Evolutionary conservation across 2,113 vertebrate species (phyloP), one percentile per base, ranked within the genome.

Genomic region (western clawed frog (Xenopus tropicalis)): DNA sequence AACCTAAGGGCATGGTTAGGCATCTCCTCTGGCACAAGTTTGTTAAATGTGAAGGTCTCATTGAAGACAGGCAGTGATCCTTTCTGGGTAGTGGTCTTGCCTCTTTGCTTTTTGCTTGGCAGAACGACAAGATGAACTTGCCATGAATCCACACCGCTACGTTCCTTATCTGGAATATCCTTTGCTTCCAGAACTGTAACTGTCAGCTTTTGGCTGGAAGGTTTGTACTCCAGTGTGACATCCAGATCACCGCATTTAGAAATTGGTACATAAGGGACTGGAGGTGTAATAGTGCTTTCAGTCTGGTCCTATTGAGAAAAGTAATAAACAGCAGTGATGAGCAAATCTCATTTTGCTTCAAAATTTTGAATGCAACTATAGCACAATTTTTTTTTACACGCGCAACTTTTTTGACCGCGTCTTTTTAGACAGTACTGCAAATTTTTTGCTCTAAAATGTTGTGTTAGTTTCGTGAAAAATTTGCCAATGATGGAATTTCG

Each of bases 61-160:
- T 89, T 93, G 83, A 98, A 99, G 57, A 79, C 11, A 0, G 95
- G 95, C 59, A 79, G 70, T 1, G 94, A 86, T 2, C 96, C 94
- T 78, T 84, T 90, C 85, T 96, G 94, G 29, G 94, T 81, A 0
- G 90, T 86, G 0, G 95, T 96, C 83, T 91, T 96, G 48, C 92
- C 90, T 22, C 95, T 91, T 78, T 98, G 97, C 13, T 92, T 97
- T 86, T 97, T 99, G 82, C 84, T 86, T 0, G 97, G 96, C 51
- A 98, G 89, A 75, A 98, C 86, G 8, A 97, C 95, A 0, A 88
- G 80, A 9, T 95, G 97, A 25, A 99, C 94, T 84, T 97, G 94
- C 96, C 96, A 98, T 44, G 87, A 80, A 82, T 86, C 94, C 70
- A 92, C 91, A 0, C 96, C 95, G 0, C 94, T 96, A 68, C 95